These are phyloP conservation scores for Siderastrea radians DNA, from an alignment of 92 coral and sea anemone species.

Conservation along the genomic window DNA sequence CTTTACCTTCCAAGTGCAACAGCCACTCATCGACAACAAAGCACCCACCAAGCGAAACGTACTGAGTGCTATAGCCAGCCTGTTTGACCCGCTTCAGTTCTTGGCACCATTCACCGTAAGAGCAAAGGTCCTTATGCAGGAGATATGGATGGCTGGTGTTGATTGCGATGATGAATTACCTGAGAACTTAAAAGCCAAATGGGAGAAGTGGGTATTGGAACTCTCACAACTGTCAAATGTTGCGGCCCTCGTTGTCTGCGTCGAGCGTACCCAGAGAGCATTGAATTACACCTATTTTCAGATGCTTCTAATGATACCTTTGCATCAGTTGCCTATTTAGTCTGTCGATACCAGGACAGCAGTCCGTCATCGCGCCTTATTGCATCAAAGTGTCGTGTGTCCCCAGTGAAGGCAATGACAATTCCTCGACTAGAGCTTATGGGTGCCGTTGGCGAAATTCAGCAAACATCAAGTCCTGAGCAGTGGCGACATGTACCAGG, in stretches of 20 bases:
- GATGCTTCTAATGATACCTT: conserved; percentile 66
- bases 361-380: conserved; percentile 46
- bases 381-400: conserved; percentile 55
- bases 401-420: conserved; percentile 45
- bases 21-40: neutral
- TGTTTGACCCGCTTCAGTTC: conserved; percentile 64
- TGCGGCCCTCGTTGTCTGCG: conserved; percentile 63
- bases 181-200: conserved; percentile 29
- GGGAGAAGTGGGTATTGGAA: conserved; percentile 43
- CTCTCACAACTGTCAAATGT: conserved; percentile 31
- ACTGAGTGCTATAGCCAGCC: conserved; percentile 51
- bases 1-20: conserved; percentile 51
- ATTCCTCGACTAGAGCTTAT: conserved; percentile 45
- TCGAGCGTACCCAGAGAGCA: conserved; percentile 24
- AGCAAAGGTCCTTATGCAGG: conserved; percentile 57
- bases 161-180: conserved; percentile 72
- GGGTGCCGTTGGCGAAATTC: conserved; percentile 72
- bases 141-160: conserved; percentile 60
- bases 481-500: conserved; percentile 64
- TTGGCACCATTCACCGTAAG: conserved; percentile 42
- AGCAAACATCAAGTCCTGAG: conserved; percentile 53
- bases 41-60: conserved; percentile 44
- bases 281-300: conserved; percentile 46
- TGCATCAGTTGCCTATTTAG: conserved; percentile 44
- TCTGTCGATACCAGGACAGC: conserved; percentile 25